These are phyloP conservation scores for Nestor notabilis DNA, from an alignment of 2,113 vertebrate species.

Conservation along the genomic window DNA sequence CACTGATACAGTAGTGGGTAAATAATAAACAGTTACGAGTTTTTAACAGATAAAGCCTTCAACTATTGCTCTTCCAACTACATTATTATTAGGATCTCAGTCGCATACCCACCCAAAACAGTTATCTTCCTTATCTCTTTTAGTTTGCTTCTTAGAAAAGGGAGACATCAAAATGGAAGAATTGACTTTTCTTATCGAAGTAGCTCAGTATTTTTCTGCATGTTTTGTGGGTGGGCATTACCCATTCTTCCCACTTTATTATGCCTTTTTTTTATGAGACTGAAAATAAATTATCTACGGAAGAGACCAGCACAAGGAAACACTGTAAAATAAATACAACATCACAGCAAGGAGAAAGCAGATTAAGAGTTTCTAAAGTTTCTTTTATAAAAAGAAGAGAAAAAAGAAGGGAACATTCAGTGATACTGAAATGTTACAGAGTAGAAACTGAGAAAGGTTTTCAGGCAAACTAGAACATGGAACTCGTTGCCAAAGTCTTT, in stretches of 20 bases:
- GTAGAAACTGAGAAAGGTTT: constrained; percentile 10
- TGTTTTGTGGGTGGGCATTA: background rate
- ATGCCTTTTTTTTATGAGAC: background rate
- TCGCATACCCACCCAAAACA: background rate
- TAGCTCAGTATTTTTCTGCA: background rate
- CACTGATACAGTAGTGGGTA: no score
- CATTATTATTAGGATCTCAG: background rate
- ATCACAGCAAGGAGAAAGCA: background rate
- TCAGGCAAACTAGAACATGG: background rate
- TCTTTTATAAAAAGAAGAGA: background rate
- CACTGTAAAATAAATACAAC: background rate
- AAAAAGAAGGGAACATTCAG: background rate
- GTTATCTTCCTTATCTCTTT: background rate
- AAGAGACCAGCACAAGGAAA: background rate
- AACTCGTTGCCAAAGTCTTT: background rate
- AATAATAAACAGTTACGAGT: background rate
- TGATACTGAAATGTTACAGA: background rate
- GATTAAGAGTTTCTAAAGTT: background rate
- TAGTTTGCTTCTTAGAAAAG: background rate
- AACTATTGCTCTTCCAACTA: background rate
- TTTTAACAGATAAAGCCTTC: background rate
- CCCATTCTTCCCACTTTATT: background rate
- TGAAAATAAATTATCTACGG: background rate
- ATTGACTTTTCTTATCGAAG: background rate
- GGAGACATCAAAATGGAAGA: background rate